phyloP scores from a whole-genome alignment of 2,797 vertebrate genomes.

The Oreonectes daqikongensis region DNA sequence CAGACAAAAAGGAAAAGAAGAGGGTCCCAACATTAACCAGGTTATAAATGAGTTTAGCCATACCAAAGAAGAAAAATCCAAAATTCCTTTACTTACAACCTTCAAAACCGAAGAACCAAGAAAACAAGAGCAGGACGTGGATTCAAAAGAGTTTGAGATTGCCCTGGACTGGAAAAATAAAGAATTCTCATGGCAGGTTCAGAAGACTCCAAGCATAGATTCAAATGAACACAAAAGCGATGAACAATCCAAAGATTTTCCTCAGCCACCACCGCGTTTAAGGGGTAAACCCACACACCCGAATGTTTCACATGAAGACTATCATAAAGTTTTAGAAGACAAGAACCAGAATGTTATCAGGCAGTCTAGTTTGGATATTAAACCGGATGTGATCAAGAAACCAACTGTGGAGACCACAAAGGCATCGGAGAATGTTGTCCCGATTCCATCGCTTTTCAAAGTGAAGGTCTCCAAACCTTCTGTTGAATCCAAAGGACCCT shows the following conservation, averaged over 20 bases:
- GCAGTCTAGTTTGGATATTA: not conserved
- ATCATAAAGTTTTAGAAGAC: constrained; percentile 7
- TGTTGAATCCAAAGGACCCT: constrained; percentile 1
- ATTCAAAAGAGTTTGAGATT: not conserved
- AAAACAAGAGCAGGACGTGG: not conserved
- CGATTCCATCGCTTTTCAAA: not conserved
- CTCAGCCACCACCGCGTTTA: not conserved
- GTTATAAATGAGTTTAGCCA: not conserved
- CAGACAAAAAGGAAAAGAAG: constrained; percentile 7
- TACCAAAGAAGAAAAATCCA: constrained; percentile 9
- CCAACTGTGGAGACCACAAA: not conserved
- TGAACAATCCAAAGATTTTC: not conserved
- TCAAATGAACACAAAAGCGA: not conserved
- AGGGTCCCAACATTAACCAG: not conserved
- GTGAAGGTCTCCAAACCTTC: not conserved
- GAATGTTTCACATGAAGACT: constrained; percentile 19
- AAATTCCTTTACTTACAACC: not conserved
- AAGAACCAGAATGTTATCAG: constrained; percentile 7
- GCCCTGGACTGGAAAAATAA: not conserved
- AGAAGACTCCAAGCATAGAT: not conserved
- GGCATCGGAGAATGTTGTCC: not conserved
- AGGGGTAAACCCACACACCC: constrained; percentile 11
- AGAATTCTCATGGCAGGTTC: not conserved
- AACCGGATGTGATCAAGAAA: not conserved
- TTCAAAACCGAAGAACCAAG: not conserved